phyloP scores from a whole-genome alignment of 2,113 vertebrate genomes.

The Fregetta grallaria region DNA sequence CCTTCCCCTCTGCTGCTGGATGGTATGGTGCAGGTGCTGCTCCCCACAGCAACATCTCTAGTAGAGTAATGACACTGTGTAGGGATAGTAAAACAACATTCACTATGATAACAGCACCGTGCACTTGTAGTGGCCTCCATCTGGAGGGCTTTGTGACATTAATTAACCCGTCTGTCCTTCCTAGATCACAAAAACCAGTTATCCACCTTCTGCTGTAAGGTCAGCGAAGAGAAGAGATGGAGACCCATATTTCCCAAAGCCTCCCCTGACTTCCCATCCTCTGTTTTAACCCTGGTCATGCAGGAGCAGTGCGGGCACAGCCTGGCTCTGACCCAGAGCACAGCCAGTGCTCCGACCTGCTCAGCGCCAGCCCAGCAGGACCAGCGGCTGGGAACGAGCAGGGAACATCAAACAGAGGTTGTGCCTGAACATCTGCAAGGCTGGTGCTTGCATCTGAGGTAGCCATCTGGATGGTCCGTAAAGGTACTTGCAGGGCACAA shows the following conservation, averaged over 20 bases:
- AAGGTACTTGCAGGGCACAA: not conserved
- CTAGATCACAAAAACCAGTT: not conserved
- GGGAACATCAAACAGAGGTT: not conserved
- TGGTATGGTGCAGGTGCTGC: fast-evolving
- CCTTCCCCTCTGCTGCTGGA: not conserved
- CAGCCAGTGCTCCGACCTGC: not conserved
- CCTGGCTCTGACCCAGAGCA: not conserved
- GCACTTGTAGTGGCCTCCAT: not conserved
- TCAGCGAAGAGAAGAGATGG: not conserved
- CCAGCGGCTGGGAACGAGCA: not conserved
- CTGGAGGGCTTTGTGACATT: not conserved
- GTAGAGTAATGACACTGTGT: not conserved
- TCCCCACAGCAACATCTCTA: not conserved
- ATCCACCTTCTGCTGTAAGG: not conserved
- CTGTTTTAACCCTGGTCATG: not conserved
- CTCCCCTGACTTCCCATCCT: not conserved
- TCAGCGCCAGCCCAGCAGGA: not conserved
- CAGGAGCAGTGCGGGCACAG: not conserved
- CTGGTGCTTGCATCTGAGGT: not conserved
- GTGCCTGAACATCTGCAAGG: not conserved
- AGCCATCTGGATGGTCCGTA: not conserved
- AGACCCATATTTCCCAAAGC: not conserved
- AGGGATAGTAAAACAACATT: not conserved
- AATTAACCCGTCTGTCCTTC: not conserved
- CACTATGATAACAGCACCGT: not conserved